A percentile compares a stretch with the other conserved stretches of the same genome.
Conservation (phyloP, 2,888 invertebrate genomes). For the Caenorhabditis macrosperma region DNA sequence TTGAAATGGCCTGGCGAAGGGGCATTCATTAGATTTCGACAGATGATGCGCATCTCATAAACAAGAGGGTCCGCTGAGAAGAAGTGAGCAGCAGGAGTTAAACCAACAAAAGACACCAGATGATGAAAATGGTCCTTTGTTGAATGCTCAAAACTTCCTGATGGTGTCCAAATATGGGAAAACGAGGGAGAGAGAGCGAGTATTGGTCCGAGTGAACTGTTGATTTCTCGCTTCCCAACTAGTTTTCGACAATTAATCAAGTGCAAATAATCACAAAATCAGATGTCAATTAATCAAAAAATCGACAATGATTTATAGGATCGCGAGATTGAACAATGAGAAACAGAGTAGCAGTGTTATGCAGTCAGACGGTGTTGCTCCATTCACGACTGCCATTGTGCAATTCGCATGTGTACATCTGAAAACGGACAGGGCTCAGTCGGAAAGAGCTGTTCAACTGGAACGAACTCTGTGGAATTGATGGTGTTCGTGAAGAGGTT, state of each 20-base stretch:
- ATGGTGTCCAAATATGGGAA: background rate
- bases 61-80: too few species aligned
- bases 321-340: background rate
- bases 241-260: background rate
- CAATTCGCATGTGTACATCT: background rate
- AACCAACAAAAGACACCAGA: background rate
- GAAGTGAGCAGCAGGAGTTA: background rate
- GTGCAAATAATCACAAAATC: background rate
- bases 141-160: background rate
- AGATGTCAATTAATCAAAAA: background rate
- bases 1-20: background rate
- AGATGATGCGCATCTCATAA: background rate
- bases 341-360: background rate
- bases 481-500: background rate
- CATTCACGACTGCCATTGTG: background rate
- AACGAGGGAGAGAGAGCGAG: background rate
- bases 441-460: background rate
- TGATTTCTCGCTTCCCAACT: background rate
- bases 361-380: background rate
- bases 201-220: background rate
- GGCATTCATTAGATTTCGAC: background rate
- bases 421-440: background rate
- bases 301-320: background rate
- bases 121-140: background rate
- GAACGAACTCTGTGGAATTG: background rate